These are phyloP conservation scores for Pentalonia nigronervosa DNA, from an alignment of 1,140 invertebrate genomes.

Conservation along the genomic window DNA sequence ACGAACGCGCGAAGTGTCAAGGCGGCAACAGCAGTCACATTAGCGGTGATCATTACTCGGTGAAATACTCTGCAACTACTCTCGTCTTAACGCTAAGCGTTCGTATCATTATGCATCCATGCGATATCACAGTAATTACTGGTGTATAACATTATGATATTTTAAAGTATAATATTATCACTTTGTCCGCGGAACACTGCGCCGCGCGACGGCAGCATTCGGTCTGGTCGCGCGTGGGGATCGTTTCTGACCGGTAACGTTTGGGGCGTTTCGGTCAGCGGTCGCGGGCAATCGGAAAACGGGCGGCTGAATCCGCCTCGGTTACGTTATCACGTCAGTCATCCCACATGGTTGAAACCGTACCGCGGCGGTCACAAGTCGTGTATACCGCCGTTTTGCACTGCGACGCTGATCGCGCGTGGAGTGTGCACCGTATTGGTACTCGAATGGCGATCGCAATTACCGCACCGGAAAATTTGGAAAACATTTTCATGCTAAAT, in stretches of 20 bases:
- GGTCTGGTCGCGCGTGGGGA: neutral
- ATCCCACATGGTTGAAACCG: neutral
- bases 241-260: constrained; percentile 6
- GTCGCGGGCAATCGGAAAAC: constrained; percentile 14
- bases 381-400: neutral
- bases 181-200: neutral
- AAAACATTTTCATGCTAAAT: neutral
- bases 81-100: too few relatives aligned
- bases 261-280: constrained; percentile 12
- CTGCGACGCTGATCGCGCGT: too few relatives aligned
- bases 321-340: neutral
- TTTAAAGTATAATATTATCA: neutral
- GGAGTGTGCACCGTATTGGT: neutral
- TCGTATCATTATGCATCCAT: too few relatives aligned
- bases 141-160: neutral
- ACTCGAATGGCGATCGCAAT: neutral
- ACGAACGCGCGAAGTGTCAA: too few relatives aligned
- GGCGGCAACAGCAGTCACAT: too few relatives aligned
- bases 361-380: neutral
- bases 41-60: too few relatives aligned
- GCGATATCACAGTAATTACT: neutral
- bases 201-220: neutral
- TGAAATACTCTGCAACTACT: too few relatives aligned
- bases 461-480: neutral
- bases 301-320: neutral